Base-by-base conservation (phyloP, 2,888 invertebrate species). In the Tenthredo mesomela region DNA sequence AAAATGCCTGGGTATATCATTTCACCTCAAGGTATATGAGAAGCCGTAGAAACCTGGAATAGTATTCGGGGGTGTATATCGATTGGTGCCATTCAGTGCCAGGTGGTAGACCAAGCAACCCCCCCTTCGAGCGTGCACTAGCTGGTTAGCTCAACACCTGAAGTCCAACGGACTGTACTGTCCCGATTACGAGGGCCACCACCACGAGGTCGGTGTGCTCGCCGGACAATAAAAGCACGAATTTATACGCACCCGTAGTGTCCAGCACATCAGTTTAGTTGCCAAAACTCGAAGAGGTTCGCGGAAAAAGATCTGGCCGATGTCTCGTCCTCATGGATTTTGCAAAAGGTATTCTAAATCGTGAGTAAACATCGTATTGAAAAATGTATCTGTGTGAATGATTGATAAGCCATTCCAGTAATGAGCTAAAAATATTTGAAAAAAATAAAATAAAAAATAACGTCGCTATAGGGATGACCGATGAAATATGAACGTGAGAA, bases 31-130 rank as follows among this genome's bases (percentile, higher is more conserved):
- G 40, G 80, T n/a, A 58, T 15, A 43, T 37, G 65, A 29, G 80
- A 61, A 67, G 82, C 50, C 70, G 82, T 82, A 82, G 10, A 67
- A 82, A 65, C 82, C 29, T 43, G 65, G 43, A 29, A 21, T 82
- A 82, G 82, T 82, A 82, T 82, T 82, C 82, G 82, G 82, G 80
- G 67, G 82, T 85, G 89, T 90, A 89, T 91, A 92, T 92, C 90
- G 92, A 93, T 93, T 92, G 90, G 92, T 92, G 90, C 92, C 93
- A 90, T 91, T 90, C 91, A 88, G 92, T 92, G 88, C 92, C 92
- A 92, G 92, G 92, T 89, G 88, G 88, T 88, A 84, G 83, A n/a
- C 43, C 58, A 70, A 21, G 33, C 47, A 33, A 70, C 87, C 82
- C 82, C 86, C 85, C 82, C 84, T 84, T 65, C 84, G 70, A 18